Percentiles rank a stretch among this genome's conserved stretches.
Evolutionary conservation across 2,113 vertebrate species (phyloP).

Genomic region (Antechinus stuartii): DNA sequence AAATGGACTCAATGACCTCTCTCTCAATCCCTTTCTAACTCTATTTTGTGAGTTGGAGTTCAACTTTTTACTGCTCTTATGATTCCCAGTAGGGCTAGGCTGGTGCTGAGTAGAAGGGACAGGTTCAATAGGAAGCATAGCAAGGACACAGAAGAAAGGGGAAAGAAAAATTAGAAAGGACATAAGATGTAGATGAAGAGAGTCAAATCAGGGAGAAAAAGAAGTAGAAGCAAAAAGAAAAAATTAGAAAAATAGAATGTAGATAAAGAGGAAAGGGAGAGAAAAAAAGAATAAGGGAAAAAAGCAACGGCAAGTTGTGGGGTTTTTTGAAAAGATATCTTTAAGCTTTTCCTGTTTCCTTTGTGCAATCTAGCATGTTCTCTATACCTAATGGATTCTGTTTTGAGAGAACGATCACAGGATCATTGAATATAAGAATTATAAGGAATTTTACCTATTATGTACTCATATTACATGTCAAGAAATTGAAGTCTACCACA

Average conservation of each 20-base stretch:
- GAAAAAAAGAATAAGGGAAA: not conserved
- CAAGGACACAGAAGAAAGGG: not conserved
- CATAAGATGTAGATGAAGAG: not conserved
- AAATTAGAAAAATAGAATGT: not conserved
- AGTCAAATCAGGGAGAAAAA: not conserved
- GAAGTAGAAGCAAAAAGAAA: not conserved
- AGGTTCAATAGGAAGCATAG: not conserved
- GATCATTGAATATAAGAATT: too few species aligned
- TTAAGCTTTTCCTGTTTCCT: not conserved
- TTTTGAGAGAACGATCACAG: too few species aligned
- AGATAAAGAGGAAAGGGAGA: not conserved
- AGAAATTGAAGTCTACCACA: too few species aligned
- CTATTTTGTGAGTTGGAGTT: not conserved
- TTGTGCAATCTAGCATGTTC: rapidly evolving
- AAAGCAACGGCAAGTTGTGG: not conserved
- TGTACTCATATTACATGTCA: too few species aligned
- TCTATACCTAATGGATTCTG: too few species aligned
- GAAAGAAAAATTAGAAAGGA: not conserved
- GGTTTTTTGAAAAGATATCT: not conserved
- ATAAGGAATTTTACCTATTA: too few species aligned
- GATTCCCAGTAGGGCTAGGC: not conserved
- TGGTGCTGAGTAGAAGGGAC: not conserved
- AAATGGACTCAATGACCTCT: too few species aligned
- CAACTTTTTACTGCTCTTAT: not conserved
- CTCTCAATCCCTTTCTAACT: not conserved